phyloP scores from a whole-genome alignment of 2,797 vertebrate genomes.

The Zalophus californianus region DNA sequence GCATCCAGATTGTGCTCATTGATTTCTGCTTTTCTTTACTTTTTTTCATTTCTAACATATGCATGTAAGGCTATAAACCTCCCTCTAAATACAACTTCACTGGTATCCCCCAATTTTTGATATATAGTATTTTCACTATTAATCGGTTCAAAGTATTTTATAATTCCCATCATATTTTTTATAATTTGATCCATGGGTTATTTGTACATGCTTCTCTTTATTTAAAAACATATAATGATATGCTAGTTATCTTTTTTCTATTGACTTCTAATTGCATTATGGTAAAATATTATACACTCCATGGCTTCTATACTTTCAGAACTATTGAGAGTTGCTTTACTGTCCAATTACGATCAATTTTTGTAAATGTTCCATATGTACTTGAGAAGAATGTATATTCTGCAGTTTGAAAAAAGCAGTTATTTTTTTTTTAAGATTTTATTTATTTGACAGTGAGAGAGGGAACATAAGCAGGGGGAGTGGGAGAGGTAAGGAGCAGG shows the following conservation, averaged over 20 bases:
- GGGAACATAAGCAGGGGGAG: too few relatives aligned
- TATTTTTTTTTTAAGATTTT: not conserved
- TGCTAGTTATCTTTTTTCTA: not conserved
- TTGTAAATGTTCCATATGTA: not conserved
- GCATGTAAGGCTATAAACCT: not conserved
- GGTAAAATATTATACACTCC: not conserved
- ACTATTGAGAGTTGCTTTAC: not conserved
- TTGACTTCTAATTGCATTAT: not conserved
- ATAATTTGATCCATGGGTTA: not conserved
- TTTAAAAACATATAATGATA: not conserved
- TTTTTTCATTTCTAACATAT: not conserved
- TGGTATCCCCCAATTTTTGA: not conserved
- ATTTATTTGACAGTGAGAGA: too few relatives aligned
- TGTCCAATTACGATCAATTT: not conserved
- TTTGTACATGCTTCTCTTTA: not conserved
- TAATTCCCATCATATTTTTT: not conserved
- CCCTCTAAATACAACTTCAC: not conserved
- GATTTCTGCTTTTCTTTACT: not conserved
- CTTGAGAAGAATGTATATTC: not conserved
- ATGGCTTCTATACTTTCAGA: not conserved
- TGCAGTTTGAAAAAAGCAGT: not conserved
- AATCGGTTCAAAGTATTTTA: constrained; percentile 20
- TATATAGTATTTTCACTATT: not conserved
- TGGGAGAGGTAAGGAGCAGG: too few relatives aligned
- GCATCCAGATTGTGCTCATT: not conserved